Conservation (phyloP, 2,888 invertebrate species). For the Drosophila vallismaia region DNA sequence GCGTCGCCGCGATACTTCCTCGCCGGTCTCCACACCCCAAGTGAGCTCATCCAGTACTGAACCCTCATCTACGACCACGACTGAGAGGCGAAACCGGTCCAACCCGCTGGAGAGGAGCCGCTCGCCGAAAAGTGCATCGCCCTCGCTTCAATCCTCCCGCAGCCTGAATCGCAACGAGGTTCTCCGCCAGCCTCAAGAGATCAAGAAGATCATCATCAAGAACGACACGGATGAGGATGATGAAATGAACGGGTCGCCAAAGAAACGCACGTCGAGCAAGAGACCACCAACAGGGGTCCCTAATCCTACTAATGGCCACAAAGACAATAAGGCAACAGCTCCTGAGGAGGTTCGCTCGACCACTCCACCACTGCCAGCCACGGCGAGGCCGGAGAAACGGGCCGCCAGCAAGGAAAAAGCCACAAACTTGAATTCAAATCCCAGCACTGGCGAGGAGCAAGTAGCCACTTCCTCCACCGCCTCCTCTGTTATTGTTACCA, state of each 20-base stretch:
- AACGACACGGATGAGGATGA: slow-evolving; percentile 84
- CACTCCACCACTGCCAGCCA: slow-evolving; percentile 79
- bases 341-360: slow-evolving; percentile 69
- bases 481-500: slow-evolving; percentile 37
- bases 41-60: slow-evolving; percentile 76
- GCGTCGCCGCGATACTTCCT: slow-evolving; percentile 51
- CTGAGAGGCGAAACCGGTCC: slow-evolving; percentile 43
- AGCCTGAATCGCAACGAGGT: slow-evolving; percentile 71
- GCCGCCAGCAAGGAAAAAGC: slow-evolving; percentile 40
- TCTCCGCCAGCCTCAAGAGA: slow-evolving; percentile 78
- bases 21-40: slow-evolving; percentile 71
- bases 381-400: slow-evolving; percentile 47
- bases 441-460: background rate
- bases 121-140: slow-evolving; percentile 76
- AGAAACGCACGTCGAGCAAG: slow-evolving; percentile 49
- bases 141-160: slow-evolving; percentile 64
- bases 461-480: background rate
- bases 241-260: slow-evolving; percentile 42
- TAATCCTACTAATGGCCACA: slow-evolving; percentile 46
- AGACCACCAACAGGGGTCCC: slow-evolving; percentile 15
- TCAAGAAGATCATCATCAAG: slow-evolving; percentile 83
- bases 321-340: slow-evolving; percentile 40
- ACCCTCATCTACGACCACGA: slow-evolving; percentile 52
- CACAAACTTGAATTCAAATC: slow-evolving; percentile 4
- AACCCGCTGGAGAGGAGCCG: slow-evolving; percentile 64